Conservation (phyloP, 1,140 invertebrate genomes). For the Brachionus paranguensis region DNA sequence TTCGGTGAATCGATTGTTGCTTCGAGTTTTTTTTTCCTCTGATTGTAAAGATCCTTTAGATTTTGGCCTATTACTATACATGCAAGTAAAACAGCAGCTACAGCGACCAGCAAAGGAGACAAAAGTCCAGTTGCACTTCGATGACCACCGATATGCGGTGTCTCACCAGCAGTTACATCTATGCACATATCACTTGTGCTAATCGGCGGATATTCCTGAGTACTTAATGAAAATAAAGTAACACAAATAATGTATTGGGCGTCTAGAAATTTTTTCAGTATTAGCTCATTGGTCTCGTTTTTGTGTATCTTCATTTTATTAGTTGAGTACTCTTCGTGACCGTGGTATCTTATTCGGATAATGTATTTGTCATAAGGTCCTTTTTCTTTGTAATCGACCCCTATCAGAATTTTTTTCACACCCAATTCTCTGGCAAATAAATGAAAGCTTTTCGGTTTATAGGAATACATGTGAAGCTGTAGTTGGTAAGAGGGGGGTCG, state of each 20-base stretch:
- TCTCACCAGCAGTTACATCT: slow-evolving; percentile 13
- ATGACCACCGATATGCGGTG: background rate
- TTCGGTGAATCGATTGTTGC: background rate
- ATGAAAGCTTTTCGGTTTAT: background rate
- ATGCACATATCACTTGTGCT: slow-evolving; percentile 38
- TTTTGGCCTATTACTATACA: slow-evolving; percentile 7
- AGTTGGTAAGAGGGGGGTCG: background rate
- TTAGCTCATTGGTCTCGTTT: background rate
- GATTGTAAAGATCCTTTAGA: background rate
- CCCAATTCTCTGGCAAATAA: background rate
- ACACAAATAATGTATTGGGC: slow-evolving; percentile 32
- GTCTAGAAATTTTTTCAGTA: slow-evolving; percentile 14
- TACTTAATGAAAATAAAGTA: background rate
- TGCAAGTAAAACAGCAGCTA: background rate
- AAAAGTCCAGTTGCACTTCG: slow-evolving; percentile 9
- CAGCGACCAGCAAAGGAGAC: slow-evolving; percentile 14
- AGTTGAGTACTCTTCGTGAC: slow-evolving; percentile 9
- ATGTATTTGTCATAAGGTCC: slow-evolving; percentile 17
- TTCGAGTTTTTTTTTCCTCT: background rate
- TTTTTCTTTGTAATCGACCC: background rate
- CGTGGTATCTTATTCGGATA: slow-evolving; percentile 14
- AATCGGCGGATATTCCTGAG: background rate
- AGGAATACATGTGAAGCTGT: background rate
- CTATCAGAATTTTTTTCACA: background rate
- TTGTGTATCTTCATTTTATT: slow-evolving; percentile 10